A percentile compares a stretch with the other conserved stretches of the same genome.
Evolutionary conservation across 2,888 invertebrate genomes (phyloP).

Genomic region (Autographa pulchrina): DNA sequence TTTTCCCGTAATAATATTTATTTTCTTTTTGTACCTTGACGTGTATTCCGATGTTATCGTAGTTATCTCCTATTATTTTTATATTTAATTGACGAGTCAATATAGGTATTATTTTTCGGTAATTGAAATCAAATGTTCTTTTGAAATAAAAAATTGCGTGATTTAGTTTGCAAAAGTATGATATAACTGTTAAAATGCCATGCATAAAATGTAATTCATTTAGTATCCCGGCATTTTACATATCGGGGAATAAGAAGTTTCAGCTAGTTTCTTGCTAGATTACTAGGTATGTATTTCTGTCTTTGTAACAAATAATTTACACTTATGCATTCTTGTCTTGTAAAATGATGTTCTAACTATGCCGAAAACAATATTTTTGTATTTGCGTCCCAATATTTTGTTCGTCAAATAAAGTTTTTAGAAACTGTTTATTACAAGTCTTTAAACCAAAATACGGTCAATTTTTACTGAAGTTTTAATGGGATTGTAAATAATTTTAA

Average conservation of each 20-base stretch:
- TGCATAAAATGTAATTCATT: conserved; percentile 11
- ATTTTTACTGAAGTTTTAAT: conserved; percentile 13
- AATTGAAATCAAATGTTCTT: not conserved
- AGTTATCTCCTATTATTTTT: conserved; percentile 18
- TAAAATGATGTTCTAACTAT: conserved; percentile 8
- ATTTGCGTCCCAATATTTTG: conserved; percentile 26
- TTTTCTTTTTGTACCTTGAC: conserved; percentile 47
- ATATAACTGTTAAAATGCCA: conserved; percentile 9
- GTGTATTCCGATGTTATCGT: conserved; percentile 41
- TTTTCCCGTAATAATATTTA: conserved; percentile 59
- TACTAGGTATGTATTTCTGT: not conserved
- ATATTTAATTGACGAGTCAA: not conserved
- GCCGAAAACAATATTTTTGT: conserved; percentile 21
- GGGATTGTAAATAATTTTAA: conserved; percentile 38
- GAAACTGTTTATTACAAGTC: conserved; percentile 30
- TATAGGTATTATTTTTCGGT: not conserved
- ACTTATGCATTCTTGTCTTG: no score
- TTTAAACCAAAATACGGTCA: not conserved
- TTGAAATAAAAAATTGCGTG: conserved; percentile 27
- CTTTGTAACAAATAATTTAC: conserved; percentile 5
- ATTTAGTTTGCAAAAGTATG: conserved; percentile 17
- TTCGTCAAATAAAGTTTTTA: conserved; percentile 11
- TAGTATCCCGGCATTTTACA: conserved; percentile 18
- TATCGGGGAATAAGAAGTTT: conserved; percentile 18
- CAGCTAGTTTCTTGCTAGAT: conserved; percentile 35